Evolutionary conservation across 2,888 invertebrate genomes (phyloP).

Genomic region (Eristalis tenax): DNA sequence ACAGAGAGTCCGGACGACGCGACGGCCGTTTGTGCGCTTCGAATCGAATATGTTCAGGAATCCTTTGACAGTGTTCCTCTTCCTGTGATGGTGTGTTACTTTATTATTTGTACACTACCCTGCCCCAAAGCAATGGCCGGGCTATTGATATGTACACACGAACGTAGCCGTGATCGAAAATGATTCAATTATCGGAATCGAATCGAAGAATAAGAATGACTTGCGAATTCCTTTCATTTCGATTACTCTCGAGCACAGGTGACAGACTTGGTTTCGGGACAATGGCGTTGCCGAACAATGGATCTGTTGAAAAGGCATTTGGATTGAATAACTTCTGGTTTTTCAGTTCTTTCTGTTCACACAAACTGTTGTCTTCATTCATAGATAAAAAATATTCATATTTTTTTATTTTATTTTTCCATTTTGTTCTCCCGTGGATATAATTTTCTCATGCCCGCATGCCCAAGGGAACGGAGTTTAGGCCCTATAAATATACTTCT

Average conservation of each 20-base stretch:
- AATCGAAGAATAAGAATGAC: constrained; percentile 50
- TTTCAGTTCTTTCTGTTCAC: constrained; percentile 49
- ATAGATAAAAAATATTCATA: constrained; percentile 27
- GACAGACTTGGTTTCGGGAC: constrained; percentile 46
- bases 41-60: constrained; percentile 24
- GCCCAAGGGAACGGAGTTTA: constrained; percentile 30
- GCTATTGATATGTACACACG: constrained; percentile 10
- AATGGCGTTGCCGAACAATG: constrained; percentile 36
- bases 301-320: constrained; percentile 52
- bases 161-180: constrained; percentile 15
- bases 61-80: constrained; percentile 59
- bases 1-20: constrained; percentile 11
- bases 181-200: constrained; percentile 58
- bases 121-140: constrained; percentile 28
- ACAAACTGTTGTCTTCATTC: constrained; percentile 30
- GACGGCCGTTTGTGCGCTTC: constrained; percentile 15
- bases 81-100: constrained; percentile 60
- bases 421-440: neutral
- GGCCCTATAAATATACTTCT: constrained; percentile 21
- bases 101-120: constrained; percentile 43
- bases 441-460: constrained; percentile 37
- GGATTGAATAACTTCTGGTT: constrained; percentile 67
- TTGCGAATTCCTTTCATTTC: constrained; percentile 60
- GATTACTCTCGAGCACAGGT: constrained; percentile 58
- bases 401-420: constrained; percentile 18